These are phyloP conservation scores for Pandemis heparana DNA, from an alignment of 2,888 invertebrate genomes.

Conservation along the genomic window DNA sequence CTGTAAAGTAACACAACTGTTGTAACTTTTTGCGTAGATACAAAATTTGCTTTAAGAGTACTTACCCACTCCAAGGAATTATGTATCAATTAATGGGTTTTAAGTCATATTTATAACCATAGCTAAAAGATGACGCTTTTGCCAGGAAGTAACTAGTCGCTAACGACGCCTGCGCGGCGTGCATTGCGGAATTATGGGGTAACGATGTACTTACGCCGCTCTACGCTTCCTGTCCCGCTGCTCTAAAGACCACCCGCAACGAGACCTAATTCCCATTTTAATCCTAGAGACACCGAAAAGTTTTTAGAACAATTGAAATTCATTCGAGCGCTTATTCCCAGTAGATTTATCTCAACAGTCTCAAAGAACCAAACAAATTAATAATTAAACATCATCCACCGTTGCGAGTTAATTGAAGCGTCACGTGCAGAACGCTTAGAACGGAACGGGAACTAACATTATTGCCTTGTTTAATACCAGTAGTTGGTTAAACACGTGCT, in stretches of 20 bases:
- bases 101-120: background rate
- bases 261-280: background rate
- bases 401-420: background rate
- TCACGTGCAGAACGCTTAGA: slow-evolving; percentile 10
- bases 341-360: background rate
- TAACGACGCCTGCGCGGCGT: background rate
- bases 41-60: background rate
- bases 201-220: background rate
- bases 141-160: background rate
- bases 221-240: background rate
- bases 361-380: background rate
- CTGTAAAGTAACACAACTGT: no score
- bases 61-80: background rate
- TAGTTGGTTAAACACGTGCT: background rate
- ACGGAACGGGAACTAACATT: background rate
- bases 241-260: background rate
- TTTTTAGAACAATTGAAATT: background rate
- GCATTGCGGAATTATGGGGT: background rate
- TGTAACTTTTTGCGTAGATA: no score
- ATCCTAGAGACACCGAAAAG: background rate
- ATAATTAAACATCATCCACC: slow-evolving; percentile 3
- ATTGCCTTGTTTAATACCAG: background rate
- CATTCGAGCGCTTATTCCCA: background rate
- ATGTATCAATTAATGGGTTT: background rate
- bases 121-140: background rate